Conservation (phyloP, 2,888 invertebrate species). For the Peribatodes rhomboidaria region DNA sequence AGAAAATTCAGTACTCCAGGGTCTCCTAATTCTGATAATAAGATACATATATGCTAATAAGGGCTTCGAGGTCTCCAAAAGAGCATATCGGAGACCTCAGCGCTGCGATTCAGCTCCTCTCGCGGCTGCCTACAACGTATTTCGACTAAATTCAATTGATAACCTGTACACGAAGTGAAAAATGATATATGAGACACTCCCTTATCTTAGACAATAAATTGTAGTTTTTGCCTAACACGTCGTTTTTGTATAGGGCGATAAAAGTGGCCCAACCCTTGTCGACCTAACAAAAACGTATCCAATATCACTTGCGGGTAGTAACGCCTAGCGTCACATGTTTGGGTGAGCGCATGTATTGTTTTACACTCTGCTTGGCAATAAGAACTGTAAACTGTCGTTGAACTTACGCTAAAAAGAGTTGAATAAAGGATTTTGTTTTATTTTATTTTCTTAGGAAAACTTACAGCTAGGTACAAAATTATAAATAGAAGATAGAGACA, state of each 20-base stretch:
- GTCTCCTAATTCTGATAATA: no score
- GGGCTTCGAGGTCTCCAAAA: no score
- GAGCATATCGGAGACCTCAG: no score
- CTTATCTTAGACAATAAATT: constrained; percentile 26
- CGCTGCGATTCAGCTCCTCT: no score
- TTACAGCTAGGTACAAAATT: no score
- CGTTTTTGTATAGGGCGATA: constrained; percentile 36
- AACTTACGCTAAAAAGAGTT: not conserved
- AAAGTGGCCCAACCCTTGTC: constrained; percentile 42
- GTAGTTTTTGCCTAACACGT: constrained; percentile 18
- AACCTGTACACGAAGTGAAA: not conserved
- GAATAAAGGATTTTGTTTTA: no score
- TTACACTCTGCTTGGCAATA: constrained; percentile 31
- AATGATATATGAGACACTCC: constrained; percentile 8
- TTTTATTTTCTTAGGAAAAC: no score
- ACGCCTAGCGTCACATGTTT: constrained; percentile 38
- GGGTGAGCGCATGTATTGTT: constrained; percentile 33
- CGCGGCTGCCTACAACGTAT: no score
- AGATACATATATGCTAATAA: no score
- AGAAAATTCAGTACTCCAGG: no score
- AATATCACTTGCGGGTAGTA: constrained; percentile 42
- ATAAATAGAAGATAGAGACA: no score
- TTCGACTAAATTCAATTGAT: not conserved
- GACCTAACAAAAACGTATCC: constrained; percentile 45
- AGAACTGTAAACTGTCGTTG: constrained; percentile 1